A percentile compares a stretch with the other conserved stretches of the same genome.
phyloP scores from a whole-genome alignment of 2,888 invertebrate genomes.

The Barypeithes pellucidus region DNA sequence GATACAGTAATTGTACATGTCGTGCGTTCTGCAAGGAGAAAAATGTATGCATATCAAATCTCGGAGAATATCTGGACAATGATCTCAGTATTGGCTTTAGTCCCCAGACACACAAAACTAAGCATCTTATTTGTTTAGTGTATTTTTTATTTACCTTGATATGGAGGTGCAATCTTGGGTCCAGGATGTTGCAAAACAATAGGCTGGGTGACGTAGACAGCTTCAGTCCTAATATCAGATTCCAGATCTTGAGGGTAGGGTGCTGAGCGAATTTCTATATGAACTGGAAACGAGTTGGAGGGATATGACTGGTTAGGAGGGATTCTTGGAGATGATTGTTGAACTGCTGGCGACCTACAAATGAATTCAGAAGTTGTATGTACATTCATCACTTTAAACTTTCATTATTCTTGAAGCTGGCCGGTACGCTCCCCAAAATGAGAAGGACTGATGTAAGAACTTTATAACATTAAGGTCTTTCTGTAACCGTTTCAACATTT shows the following conservation, averaged over 20 bases:
- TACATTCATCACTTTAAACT: too few relatives aligned
- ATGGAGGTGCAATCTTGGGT: slow-evolving; percentile 47
- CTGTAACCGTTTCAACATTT: too few relatives aligned
- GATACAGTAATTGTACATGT: too few relatives aligned
- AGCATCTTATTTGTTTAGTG: neutral
- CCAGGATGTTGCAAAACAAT: slow-evolving; percentile 66
- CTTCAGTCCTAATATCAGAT: slow-evolving; percentile 62
- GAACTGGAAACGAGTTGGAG: slow-evolving; percentile 48
- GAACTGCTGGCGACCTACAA: slow-evolving; percentile 55
- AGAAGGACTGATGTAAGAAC: too few relatives aligned
- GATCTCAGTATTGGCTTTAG: too few relatives aligned
- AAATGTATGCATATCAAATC: too few relatives aligned
- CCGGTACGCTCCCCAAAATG: too few relatives aligned
- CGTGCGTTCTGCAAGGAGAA: too few relatives aligned
- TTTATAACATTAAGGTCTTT: too few relatives aligned
- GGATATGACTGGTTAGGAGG: slow-evolving; percentile 36
- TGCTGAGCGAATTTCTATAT: slow-evolving; percentile 50
- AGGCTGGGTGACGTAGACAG: slow-evolving; percentile 66
- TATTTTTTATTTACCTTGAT: slow-evolving; percentile 35
- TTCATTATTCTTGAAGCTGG: too few relatives aligned
- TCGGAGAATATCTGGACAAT: neutral
- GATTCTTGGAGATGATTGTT: slow-evolving; percentile 51
- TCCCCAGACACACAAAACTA: too few relatives aligned
- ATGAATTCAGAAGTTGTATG: too few relatives aligned
- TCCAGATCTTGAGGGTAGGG: slow-evolving; percentile 55